phyloP scores from a whole-genome alignment of 1,140 invertebrate genomes.

The Holotrichia oblita region DNA sequence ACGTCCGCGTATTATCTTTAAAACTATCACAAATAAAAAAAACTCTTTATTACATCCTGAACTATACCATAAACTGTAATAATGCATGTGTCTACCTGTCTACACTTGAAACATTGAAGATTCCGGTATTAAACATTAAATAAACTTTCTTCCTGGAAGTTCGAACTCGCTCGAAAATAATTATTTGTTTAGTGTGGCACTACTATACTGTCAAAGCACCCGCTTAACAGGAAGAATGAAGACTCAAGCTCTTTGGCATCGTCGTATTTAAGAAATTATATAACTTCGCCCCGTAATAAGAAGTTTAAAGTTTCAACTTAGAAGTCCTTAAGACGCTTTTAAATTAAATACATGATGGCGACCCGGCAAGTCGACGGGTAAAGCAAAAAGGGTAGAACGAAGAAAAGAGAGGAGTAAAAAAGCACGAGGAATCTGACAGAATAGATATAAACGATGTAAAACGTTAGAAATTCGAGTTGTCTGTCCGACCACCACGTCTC shows the following conservation, averaged over 20 bases:
- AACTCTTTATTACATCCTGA: too few relatives aligned
- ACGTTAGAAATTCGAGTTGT: neutral
- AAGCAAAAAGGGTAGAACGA: neutral
- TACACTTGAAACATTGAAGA: too few relatives aligned
- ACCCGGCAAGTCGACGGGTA: neutral
- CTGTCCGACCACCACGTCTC: neutral
- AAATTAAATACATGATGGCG: slow-evolving; percentile 1
- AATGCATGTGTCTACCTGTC: too few relatives aligned
- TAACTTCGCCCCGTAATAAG: neutral
- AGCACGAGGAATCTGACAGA: neutral
- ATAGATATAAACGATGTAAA: slow-evolving; percentile 37
- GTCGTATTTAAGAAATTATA: slow-evolving; percentile 30
- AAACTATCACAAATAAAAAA: too few relatives aligned
- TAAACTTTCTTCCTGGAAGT: neutral
- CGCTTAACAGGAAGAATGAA: neutral
- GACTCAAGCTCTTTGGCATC: neutral
- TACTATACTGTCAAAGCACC: neutral
- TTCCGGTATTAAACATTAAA: too few relatives aligned
- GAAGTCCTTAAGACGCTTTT: slow-evolving; percentile 33
- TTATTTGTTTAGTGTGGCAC: neutral
- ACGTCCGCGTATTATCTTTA: too few relatives aligned
- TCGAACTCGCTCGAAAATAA: neutral
- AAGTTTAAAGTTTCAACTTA: slow-evolving; percentile 12
- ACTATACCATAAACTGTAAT: too few relatives aligned
- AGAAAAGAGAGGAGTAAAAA: neutral